Evolutionary conservation across 2,888 invertebrate genomes (phyloP), one percentile per base, ranked within the genome.

Genomic region (Hololepta plana): DNA sequence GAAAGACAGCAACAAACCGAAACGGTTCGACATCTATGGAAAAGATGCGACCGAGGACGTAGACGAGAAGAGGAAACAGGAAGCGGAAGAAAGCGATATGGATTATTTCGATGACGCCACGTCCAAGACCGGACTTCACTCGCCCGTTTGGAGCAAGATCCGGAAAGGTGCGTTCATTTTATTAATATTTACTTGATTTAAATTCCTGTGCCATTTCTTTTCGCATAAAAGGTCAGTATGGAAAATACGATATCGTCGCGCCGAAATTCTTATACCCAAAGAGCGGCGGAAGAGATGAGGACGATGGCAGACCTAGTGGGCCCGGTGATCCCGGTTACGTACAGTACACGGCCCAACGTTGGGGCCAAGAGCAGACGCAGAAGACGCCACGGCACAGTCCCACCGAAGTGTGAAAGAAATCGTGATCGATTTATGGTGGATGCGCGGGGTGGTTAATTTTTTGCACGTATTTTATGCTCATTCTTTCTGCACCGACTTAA

Each of bases 311-410:
- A 1, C 65, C 67, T 0, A 71, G 70, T n/a, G 65, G 71, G 1
- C 73, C 76, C 1, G 68, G 66, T 0, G 75, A 76, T 47, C 75
- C 74, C 1, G 76, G 76, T 3, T 77, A 67, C 39, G 76, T 77
- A 2, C 68, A 72, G 41, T 75, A 75, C 43, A 66, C 73, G 1
- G 76, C 72, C 2, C 68, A 65, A 33, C 63, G 68, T 38, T 76
- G 76, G 76, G 63, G 66, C 0, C 42, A 45, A 20, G 33, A 41
- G 28, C 41, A 36, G 24, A 40, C 39, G 11, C 62, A 59, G 40
- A 61, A 66, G 37, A 69, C 72, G 2, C 70, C 72, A 1, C 32
- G 30, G 6, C 35, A 34, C 11, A 37, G 34, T 24, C 38, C 38
- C 3, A 38, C 38, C 2, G 34, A 37, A 32, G 38, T 38, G 11